phyloP scores from a whole-genome alignment of 2,888 invertebrate species.

The Protophormia terraenovae region DNA sequence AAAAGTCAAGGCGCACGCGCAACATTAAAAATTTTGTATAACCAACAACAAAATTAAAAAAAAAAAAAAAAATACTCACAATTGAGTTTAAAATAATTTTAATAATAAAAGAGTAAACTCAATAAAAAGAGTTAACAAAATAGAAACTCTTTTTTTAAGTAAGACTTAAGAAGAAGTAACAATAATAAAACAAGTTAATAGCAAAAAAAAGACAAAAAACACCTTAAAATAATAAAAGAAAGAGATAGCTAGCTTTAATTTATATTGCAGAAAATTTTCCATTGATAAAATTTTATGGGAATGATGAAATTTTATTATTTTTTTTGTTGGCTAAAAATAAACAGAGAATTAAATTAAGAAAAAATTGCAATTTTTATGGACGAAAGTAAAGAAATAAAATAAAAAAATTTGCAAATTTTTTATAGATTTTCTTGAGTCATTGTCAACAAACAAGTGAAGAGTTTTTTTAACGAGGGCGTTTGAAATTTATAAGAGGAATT shows the following conservation, averaged over 20 bases:
- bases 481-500: too few species aligned
- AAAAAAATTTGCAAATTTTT: neutral
- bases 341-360: neutral
- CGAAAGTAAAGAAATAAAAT: too few species aligned
- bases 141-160: neutral
- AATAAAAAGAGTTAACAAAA: neutral
- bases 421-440: too few species aligned
- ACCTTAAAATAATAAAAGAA: conserved; percentile 13
- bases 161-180: neutral
- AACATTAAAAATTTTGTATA: neutral
- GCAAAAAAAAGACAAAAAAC: conserved; percentile 10
- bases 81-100: too few species aligned
- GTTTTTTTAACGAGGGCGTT: too few species aligned
- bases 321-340: neutral
- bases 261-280: conserved; percentile 74
- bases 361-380: too few species aligned
- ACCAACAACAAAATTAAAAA: neutral
- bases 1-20: conserved; percentile 21
- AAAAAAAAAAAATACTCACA: neutral
- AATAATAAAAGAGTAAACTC: neutral
- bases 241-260: conserved; percentile 7
- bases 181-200: conserved; percentile 46
- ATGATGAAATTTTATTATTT: conserved; percentile 67
- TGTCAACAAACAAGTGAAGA: too few species aligned
- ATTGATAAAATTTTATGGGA: conserved; percentile 72